Base-by-base conservation (phyloP, 2,113 vertebrate species). In the Aspidoscelis tigris region DNA sequence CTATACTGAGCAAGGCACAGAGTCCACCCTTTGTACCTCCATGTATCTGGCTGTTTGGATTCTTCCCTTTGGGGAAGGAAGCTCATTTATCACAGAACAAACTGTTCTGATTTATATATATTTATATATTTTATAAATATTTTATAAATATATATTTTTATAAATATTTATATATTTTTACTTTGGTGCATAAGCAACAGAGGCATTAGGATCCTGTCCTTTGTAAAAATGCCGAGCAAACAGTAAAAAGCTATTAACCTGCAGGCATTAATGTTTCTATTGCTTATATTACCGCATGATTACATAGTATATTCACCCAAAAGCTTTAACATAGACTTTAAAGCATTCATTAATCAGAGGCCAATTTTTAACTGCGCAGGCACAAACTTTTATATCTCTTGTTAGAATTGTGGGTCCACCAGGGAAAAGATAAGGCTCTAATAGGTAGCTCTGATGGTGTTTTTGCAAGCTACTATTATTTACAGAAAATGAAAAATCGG, bases 401-500 rank as follows among this genome's bases (percentile, higher is more conserved):
- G 21, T n/a, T 18, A 71, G n/a, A 44, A 71, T 24, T 43, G 47
- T 43, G 53, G 16, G 78, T 71, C 43, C 26, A 12, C 24, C 39
- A 53, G 53, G 41, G 20, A n/a, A 81, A 44, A 41, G 64, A 76
- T 55, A 26, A 89, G 74, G 80, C 74, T 86, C 81, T 76, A 86
- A 87, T 75, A 89, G 68, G 66, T 73, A 22, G 43, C 85, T 91
- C 85, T 22, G 87, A 69, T 77, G 73, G 80, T 81, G 39, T 88
- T 88, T 84, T 88, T 84, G 82, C 72, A 91, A 88, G 90, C 73
- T 92, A 84, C 55, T 68, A 82, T 90, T 92, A 90, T 89, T 92
- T 91, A 89, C 76, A 91, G 79, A 91, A 92, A 91, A 92, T 80
- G 74, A 91, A 91, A 94, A 94, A 88, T 85, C 69, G 81, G 91